Percentiles rank a stretch among this genome's conserved stretches.
Evolutionary conservation across 2,888 invertebrate genomes (phyloP).

Genomic region (Agrenia bidenticulata): DNA sequence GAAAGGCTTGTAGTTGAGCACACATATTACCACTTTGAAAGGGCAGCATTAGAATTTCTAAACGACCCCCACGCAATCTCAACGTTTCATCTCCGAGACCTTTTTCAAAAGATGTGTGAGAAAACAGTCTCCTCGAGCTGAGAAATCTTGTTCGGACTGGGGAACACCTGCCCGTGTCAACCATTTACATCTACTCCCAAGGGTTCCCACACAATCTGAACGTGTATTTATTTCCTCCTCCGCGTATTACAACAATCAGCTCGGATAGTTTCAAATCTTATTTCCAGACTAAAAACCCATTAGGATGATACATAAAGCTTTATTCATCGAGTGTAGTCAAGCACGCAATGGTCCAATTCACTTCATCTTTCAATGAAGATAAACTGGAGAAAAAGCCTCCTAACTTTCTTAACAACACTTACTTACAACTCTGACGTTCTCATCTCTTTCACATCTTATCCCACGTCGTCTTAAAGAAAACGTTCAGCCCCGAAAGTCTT

Average conservation of each 20-base stretch:
- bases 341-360: background rate
- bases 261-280: background rate
- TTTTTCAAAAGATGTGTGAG: conserved; percentile 32
- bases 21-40: background rate
- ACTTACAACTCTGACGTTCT: background rate
- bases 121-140: conserved; percentile 23
- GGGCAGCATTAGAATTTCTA: conserved; percentile 4
- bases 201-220: conserved; percentile 32
- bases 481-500: background rate
- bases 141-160: conserved; percentile 35
- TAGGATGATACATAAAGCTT: background rate
- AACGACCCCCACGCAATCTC: conserved; percentile 44
- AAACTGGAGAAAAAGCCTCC: background rate
- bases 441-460: background rate
- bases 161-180: conserved; percentile 48
- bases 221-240: conserved; percentile 24
- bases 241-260: conserved; percentile 7
- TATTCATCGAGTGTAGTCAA: background rate
- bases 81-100: conserved; percentile 39
- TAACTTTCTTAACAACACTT: conserved; percentile 9
- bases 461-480: background rate
- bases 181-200: conserved; percentile 33
- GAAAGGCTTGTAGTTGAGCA: background rate
- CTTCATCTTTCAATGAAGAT: conserved; percentile 1
- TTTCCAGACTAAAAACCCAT: conserved; percentile 10